A percentile compares a stretch with the other conserved stretches of the same genome.
These are phyloP conservation scores for Camponotus pennsylvanicus DNA, from an alignment of 1,140 invertebrate genomes.

Conservation along the genomic window DNA sequence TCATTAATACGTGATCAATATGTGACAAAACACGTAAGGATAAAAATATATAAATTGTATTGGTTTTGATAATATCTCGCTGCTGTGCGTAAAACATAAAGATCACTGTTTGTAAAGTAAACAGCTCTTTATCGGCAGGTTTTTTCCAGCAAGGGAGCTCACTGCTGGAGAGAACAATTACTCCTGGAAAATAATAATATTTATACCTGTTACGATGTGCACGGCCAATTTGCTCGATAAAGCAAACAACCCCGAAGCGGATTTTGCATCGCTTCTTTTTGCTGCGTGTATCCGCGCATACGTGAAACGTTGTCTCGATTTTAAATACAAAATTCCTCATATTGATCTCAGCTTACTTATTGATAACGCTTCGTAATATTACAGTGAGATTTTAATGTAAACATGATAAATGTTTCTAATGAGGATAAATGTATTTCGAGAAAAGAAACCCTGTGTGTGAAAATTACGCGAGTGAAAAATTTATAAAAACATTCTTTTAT, in stretches of 20 bases:
- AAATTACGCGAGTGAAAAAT: neutral
- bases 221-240: conserved; percentile 75
- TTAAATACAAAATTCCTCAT: conserved; percentile 10
- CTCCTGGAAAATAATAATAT: conserved; percentile 73
- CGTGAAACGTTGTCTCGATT: neutral
- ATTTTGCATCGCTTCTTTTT: conserved; percentile 68
- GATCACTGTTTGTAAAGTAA: conserved; percentile 70
- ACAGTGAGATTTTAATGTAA: neutral
- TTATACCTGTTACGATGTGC: conserved; percentile 72
- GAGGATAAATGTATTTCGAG: neutral
- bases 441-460: neutral
- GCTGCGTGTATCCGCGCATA: neutral
- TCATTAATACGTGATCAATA: neutral
- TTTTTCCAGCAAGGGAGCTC: conserved; percentile 60
- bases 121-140: conserved; percentile 58
- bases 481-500: neutral
- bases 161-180: conserved; percentile 72
- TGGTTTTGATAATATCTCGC: conserved; percentile 50
- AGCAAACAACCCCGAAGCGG: conserved; percentile 74
- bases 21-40: neutral
- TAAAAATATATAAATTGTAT: neutral
- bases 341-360: neutral
- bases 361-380: neutral
- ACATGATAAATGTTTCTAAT: neutral
- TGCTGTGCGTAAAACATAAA: conserved; percentile 17